Base-by-base conservation (phyloP, 2,797 vertebrate species). In the Clarias laeviceps region DNA sequence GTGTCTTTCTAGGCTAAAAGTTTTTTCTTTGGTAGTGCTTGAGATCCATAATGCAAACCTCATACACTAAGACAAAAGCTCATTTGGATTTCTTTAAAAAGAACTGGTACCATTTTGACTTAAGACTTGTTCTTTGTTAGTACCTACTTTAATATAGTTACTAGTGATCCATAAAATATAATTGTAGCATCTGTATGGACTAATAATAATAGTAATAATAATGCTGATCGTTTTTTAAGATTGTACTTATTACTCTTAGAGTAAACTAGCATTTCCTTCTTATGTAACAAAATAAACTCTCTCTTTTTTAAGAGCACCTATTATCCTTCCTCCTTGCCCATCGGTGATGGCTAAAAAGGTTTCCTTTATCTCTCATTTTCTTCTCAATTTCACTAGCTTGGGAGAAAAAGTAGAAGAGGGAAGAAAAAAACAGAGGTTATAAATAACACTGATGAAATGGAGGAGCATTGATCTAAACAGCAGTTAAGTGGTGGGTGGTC, bases 401-500 rank as follows among this genome's bases (percentile, higher is more conserved):
- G 81, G 66, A 88, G 87, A 45, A 66, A 69, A 78, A 59, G 77
- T 56, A 84, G 87, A 88, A 57, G 68, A 37, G 69, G 57, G 40
- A 45, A 14, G 74, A 91, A 91, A 54, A 89, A 91, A 82, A 79
- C 57, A 84, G 86, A 87, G 83, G 90, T 92, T 94, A 94, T 93
- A 94, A 95, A 94, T 93, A 89, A 95, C 90, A 90, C 87, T 92
- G 92, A 94, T 93, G 93, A 95, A 93, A 86, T 91, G 91, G 94
- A 92, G 93, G 91, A 85, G 92, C 90, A 94, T 93, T 96, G 86
- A 95, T 96, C 92, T 93, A 91, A 91, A 89, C 87, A 91, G 90
- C 89, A 94, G 92, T 92, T 94, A 93, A 96, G 92, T 93, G 94
- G 94, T 94, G 92, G 94, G 93, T 94, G 93, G 92, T 94, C 92